Conservation (phyloP, 2,888 invertebrate genomes). For the Dermolepida albohirtum region DNA sequence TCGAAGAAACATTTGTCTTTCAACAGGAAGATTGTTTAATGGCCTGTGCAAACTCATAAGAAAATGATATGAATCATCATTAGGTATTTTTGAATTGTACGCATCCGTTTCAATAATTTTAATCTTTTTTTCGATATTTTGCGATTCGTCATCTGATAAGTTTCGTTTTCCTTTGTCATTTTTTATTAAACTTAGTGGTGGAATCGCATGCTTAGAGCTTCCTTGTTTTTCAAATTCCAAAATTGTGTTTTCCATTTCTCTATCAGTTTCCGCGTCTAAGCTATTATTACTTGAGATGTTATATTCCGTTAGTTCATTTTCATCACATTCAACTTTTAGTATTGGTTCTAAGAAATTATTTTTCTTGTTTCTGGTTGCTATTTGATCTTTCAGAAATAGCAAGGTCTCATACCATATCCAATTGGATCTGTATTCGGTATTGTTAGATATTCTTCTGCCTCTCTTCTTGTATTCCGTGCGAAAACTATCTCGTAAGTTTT, state of each 20-base stretch:
- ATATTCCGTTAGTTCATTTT: not conserved
- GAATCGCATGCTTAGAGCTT: too few species aligned
- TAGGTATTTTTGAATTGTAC: not conserved
- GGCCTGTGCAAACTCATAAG: constrained; percentile 20
- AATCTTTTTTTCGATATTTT: not conserved
- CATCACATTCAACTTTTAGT: not conserved
- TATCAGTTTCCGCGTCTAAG: too few species aligned
- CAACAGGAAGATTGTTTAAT: constrained; percentile 3
- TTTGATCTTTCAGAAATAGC: constrained; percentile 8
- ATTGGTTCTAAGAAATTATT: not conserved
- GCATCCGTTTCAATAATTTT: not conserved
- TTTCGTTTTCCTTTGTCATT: too few species aligned
- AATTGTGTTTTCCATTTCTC: too few species aligned
- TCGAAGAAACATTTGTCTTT: constrained; percentile 15
- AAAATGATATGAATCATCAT: constrained; percentile 24
- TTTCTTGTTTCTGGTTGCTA: not conserved
- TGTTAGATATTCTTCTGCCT: not conserved
- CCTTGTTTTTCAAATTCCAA: too few species aligned
- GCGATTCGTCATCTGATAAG: too few species aligned
- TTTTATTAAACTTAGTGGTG: too few species aligned
- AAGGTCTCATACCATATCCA: constrained; percentile 17
- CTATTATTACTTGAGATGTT: too few species aligned
- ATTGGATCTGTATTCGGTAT: not conserved
- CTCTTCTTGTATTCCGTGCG: constrained; percentile 20
- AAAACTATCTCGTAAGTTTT: constrained; percentile 18